Base-by-base conservation (phyloP, 2,888 invertebrate species). In the Anthophora plumipes region DNA sequence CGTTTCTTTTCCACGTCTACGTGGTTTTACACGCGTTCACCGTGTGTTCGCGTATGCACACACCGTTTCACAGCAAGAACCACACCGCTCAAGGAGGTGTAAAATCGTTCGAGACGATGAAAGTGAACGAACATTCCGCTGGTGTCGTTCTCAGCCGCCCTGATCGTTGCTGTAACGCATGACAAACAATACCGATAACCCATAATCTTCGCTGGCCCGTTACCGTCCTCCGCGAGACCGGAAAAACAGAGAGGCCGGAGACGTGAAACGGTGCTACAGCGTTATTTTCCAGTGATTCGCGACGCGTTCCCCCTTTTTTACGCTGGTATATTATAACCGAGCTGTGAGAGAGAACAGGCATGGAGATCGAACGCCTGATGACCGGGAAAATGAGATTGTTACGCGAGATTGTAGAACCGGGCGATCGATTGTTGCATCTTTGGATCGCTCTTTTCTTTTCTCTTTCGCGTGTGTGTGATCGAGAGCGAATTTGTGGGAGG, bases 181-280 rank as follows among this genome's bases (percentile, higher is more conserved):
- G 74, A 82, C 70, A 82, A 82, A 75, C 74, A 71, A 67, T 80
- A 57, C 57, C 75, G 74, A 80, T 80, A 80, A 70, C 50, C 70
- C 70, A 68, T 74, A 80, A 80, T 80, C 67, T 68, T 63, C 59
- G 39, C 17, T 4, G 37, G 79, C 41, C 50, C 69, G 69, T 80
- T 80, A 57, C 61, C 57, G 70, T 69, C 73, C 68, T 68, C 63
- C 68, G 31, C 41, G 43, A 31, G 22, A 25, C 43, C 43, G 70
- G 79, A 50, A 71, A 79, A 79, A 66, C 70, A 43, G 52, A 61
- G 66, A 6, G 68, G 55, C 67, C 31, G 54, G 12, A n/a, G n/a
- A n/a, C n/a, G n/a, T n/a, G n/a, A n/a, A n/a, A n/a, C n/a, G n/a
- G n/a, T n/a, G 66, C 43, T 54, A 48, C 41, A 12, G 46, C 67